Base-by-base conservation (phyloP, 2,888 invertebrate genomes). In the Micoletzkya japonica region DNA sequence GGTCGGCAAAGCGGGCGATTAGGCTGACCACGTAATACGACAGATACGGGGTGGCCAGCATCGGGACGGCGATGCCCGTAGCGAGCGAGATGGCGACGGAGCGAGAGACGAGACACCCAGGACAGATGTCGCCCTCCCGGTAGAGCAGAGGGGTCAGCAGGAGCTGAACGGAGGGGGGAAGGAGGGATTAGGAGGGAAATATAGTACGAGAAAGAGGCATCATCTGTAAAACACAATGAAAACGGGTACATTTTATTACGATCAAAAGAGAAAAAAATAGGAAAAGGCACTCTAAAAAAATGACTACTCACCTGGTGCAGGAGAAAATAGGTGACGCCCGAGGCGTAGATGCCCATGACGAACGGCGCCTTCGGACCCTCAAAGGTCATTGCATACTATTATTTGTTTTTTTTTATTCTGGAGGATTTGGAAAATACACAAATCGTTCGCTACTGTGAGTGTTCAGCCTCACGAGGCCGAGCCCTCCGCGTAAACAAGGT, bases 31-130 rank as follows among this genome's bases (percentile, higher is more conserved):
- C 76, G 64, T 80, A 79, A 71, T 82, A 75, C 20, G 77, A 72
- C 30, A 82, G 70, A 59, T 79, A 79, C 6, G 83, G 83, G 10
- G 78, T 76, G n/a, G 81, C 69, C 14, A 82, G 50, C 70, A 81
- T 71, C 24, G 83, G 83, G 14, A 83, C 64, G 6, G 73, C 69
- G 17, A 81, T 60, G 14, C 83, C 83, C 2, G 79, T 73, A 4
- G 71, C 49, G 0, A 81, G 30, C 32, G 77, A 74, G 59, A 80
- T 75, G 7, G 76, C 76, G 20, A 70, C 59, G 26, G 49, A 52
- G 24, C 56, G 66, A 6, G 73, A 54, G 1, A 74, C 34, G 0
- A 73, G n/a, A 69, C 77, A 77, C 7, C 75, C 72, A 10, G 72
- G 20, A 50, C 77, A 77, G 30, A 75, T 75, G 20, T 49, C 36